Base-by-base conservation (phyloP, 92 coral and sea anemone genomes). In the Bergia sp. region DNA sequence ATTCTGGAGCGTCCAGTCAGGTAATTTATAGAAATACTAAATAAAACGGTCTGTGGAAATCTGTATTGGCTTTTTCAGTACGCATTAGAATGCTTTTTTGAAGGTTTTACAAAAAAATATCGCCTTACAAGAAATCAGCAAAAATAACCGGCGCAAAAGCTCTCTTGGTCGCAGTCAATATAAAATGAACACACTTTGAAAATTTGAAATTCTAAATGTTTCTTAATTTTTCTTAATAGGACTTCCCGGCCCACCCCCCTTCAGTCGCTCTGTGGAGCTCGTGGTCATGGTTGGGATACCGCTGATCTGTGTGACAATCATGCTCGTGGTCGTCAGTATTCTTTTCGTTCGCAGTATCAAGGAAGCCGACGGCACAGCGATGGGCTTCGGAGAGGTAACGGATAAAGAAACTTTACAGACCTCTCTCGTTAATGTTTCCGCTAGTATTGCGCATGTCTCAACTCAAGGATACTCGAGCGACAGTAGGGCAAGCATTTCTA, bases 241-340 rank as follows among this genome's bases (percentile, higher is more conserved):
- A 40, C 85, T 76, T 1, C 80, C 86, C 42, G 85, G 75, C 77
- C 92, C 94, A 6, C 93, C 91, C 72, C 96, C 96, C 21, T 95
- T 90, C 92, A 76, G 95, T 64, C 88, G 98, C 44, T 67, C 87
- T 2, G 91, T 94, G 49, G 98, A 95, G 61, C 95, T 95, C 9
- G 91, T 94, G 2, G 80, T 95, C 23, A 75, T 95, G 73, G 82
- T 95, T n/a, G 98, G 98, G 29, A 95, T 95, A 66, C 98, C 98
- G 40, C 85, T 93, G 85, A 82, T 89, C 21, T 95, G 96, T 88
- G 91, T 92, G 83, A 74, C 79, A 8, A 92, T 95, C 66, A 91
- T 95, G 88, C 45, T 95, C 37, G 41, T 86, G 1, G 91, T 93
- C 16, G 98, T 95, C n/a, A 91, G 90, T 43, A 73, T 92, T 11